Percentiles rank a stretch among this genome's conserved stretches.
Conservation (phyloP, 1,140 invertebrate species). For the Aphaenogaster floridana region DNA sequence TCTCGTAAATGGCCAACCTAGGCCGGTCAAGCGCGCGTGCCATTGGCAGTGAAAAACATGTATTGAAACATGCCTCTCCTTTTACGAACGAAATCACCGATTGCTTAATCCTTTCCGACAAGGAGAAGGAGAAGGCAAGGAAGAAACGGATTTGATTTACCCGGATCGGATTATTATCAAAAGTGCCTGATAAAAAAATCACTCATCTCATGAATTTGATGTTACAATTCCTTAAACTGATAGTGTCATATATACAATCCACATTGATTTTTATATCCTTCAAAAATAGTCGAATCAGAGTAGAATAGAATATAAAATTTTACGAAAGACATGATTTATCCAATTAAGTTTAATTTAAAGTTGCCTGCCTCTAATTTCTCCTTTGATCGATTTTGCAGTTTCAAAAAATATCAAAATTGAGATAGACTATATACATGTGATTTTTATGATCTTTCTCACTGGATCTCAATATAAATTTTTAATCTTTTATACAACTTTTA, state of each 20-base stretch:
- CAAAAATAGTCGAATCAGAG: background rate
- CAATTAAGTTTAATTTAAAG: background rate
- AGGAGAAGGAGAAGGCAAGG: slow-evolving; percentile 61
- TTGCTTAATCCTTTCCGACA: slow-evolving; percentile 83
- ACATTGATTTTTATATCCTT: background rate
- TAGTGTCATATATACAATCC: background rate
- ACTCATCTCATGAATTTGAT: background rate
- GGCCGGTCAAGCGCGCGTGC: slow-evolving; percentile 74
- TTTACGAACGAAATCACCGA: slow-evolving; percentile 84
- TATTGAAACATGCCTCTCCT: slow-evolving; percentile 85
- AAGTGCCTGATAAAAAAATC: slow-evolving; percentile 17
- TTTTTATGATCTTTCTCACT: background rate
- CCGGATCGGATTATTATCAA: slow-evolving; percentile 77
- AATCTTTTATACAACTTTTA: background rate
- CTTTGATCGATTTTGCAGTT: background rate
- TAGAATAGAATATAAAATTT: background rate
- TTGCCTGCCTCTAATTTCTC: background rate
- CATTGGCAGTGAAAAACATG: slow-evolving; percentile 86
- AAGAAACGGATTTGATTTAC: slow-evolving; percentile 71
- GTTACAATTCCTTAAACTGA: background rate
- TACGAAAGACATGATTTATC: background rate
- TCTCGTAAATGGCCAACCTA: slow-evolving; percentile 73
- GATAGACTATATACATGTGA: background rate
- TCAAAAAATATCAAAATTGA: background rate
- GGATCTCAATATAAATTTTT: background rate